Percentiles rank a stretch among this genome's conserved stretches.
Conservation (phyloP, 1,140 invertebrate genomes). For the Harpegnathos saltator region DNA sequence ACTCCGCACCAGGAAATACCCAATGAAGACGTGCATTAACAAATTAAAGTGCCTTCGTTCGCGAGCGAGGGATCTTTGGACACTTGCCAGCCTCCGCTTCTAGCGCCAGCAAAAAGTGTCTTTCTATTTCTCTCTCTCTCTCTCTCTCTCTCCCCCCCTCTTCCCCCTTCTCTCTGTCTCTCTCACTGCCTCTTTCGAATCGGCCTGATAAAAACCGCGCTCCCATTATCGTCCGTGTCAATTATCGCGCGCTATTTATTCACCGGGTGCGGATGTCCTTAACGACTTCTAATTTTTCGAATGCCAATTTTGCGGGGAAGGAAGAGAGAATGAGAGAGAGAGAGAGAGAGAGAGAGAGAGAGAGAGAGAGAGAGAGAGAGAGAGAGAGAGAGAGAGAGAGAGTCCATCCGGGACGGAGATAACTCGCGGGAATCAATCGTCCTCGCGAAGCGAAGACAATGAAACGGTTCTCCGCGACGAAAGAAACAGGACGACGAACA, state of each 20-base stretch:
- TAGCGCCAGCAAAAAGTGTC: constrained; percentile 41
- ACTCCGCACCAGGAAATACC: constrained; percentile 80
- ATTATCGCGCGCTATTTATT: constrained; percentile 47
- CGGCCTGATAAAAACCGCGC: constrained; percentile 39
- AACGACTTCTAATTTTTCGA: constrained; percentile 22
- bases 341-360: no score
- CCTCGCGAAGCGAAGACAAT: background rate
- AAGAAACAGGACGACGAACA: no score
- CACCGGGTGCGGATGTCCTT: background rate
- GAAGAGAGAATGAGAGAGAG: no score
- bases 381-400: no score
- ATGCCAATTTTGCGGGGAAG: constrained; percentile 13
- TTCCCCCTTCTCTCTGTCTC: background rate
- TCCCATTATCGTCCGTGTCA: constrained; percentile 27
- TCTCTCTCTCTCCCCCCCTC: no score
- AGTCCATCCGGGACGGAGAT: no score
- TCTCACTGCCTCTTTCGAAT: background rate
- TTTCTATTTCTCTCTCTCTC: background rate
- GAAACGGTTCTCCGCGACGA: no score
- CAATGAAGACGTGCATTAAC: constrained; percentile 83
- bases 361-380: no score
- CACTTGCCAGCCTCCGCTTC: constrained; percentile 77
- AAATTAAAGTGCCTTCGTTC: constrained; percentile 81
- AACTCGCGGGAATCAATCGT: background rate
- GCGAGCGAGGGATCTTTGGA: constrained; percentile 74